phyloP scores from a whole-genome alignment of 2,888 invertebrate species.

The Rhimphoctona megacephalus region DNA sequence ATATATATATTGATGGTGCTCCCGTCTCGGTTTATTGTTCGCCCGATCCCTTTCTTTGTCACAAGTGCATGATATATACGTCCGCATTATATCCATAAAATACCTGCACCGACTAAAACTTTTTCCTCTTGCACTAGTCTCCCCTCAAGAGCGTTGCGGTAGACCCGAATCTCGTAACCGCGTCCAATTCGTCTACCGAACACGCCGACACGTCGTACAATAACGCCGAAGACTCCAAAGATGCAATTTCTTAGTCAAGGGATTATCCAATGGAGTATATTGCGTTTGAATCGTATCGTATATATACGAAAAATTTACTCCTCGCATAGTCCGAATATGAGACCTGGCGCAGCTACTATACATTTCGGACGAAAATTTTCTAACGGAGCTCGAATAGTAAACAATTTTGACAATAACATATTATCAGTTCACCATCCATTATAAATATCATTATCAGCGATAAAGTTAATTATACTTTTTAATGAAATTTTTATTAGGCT shows the following conservation, averaged over 20 bases:
- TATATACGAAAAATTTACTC: neutral
- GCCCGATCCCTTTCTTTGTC: slow-evolving; percentile 51
- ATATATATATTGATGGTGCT: slow-evolving; percentile 63
- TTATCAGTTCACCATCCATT: too few relatives aligned
- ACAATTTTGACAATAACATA: too few relatives aligned
- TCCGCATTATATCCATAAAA: slow-evolving; percentile 47
- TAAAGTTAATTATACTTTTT: too few relatives aligned
- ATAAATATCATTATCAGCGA: too few relatives aligned
- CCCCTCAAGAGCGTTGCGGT: slow-evolving; percentile 72
- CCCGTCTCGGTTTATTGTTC: slow-evolving; percentile 58
- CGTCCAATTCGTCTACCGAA: slow-evolving; percentile 71
- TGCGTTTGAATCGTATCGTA: neutral
- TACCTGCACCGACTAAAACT: slow-evolving; percentile 47
- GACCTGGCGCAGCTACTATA: neutral
- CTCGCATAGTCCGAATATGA: neutral
- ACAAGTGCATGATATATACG: slow-evolving; percentile 60
- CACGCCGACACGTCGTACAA: slow-evolving; percentile 55
- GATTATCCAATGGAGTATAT: neutral
- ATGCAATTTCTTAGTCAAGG: neutral
- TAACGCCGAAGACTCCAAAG: neutral
- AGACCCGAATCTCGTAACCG: slow-evolving; percentile 80
- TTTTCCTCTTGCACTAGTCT: slow-evolving; percentile 64
- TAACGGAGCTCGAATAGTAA: neutral
- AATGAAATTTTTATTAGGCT: too few relatives aligned
- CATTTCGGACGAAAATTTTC: neutral